Conservation (phyloP, 2,797 vertebrate species). For the Pipistrellus nathusii region DNA sequence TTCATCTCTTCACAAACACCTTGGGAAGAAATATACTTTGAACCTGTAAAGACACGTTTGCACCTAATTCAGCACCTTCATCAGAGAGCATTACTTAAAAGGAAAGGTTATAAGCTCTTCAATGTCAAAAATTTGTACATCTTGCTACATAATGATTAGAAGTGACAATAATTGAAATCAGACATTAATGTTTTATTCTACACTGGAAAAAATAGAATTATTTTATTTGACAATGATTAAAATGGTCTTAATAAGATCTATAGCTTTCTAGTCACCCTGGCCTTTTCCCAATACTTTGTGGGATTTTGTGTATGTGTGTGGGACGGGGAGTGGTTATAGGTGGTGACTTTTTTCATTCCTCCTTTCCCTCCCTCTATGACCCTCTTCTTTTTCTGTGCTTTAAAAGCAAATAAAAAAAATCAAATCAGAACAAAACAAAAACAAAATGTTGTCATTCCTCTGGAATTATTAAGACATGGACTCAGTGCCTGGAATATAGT, state of each 20-base stretch:
- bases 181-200: constrained; percentile 38
- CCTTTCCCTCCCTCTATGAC: not conserved
- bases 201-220: constrained; percentile 19
- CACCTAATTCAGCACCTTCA: constrained; percentile 39
- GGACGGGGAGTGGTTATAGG: not conserved
- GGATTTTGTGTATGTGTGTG: not conserved
- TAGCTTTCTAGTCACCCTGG: not conserved
- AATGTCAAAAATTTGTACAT: constrained; percentile 50
- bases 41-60: constrained; percentile 27
- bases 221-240: constrained; percentile 46
- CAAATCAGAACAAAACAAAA: not conserved
- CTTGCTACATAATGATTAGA: constrained; percentile 48
- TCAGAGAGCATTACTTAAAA: constrained; percentile 23
- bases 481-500: not conserved
- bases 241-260: constrained; percentile 52
- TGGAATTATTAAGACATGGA: not conserved
- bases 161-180: constrained; percentile 62
- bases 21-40: not conserved
- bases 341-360: not conserved
- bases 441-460: not conserved
- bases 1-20: not conserved
- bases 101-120: constrained; percentile 19
- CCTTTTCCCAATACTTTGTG: not conserved
- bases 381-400: not conserved
- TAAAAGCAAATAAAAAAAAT: not conserved